A percentile compares a stretch with the other conserved stretches of the same genome.
Evolutionary conservation across 2,888 invertebrate species (phyloP).

Genomic region (Thecocarcelia acutangulata): DNA sequence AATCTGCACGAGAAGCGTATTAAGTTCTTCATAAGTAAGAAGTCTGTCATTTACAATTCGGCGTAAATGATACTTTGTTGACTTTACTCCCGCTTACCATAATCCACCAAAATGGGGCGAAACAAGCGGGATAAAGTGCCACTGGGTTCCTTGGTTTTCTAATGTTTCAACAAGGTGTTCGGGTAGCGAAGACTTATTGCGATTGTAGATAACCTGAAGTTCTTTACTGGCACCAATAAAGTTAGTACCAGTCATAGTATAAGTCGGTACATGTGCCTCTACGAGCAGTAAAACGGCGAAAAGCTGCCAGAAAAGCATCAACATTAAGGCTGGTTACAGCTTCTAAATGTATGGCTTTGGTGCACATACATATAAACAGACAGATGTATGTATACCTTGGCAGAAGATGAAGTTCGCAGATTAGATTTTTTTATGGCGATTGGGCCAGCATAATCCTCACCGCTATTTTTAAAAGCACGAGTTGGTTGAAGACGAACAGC

Average conservation of each 20-base stretch:
- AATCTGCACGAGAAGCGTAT: not conserved
- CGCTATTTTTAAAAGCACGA: slow-evolving; percentile 44
- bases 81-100: slow-evolving; percentile 18
- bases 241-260: slow-evolving; percentile 41
- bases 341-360: slow-evolving; percentile 46
- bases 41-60: not conserved
- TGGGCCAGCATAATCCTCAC: slow-evolving; percentile 61
- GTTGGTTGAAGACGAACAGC: slow-evolving; percentile 39
- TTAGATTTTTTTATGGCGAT: slow-evolving; percentile 39
- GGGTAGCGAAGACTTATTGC: slow-evolving; percentile 1
- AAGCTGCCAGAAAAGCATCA: slow-evolving; percentile 41
- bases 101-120: slow-evolving; percentile 44
- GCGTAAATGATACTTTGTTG: not conserved
- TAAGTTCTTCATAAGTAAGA: slow-evolving; percentile 1
- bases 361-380: slow-evolving; percentile 54
- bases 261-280: slow-evolving; percentile 31
- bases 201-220: slow-evolving; percentile 25
- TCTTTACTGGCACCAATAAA: slow-evolving; percentile 41
- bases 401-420: slow-evolving; percentile 16
- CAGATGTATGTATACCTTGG: slow-evolving; percentile 47
- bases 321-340: slow-evolving; percentile 12
- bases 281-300: slow-evolving; percentile 9
- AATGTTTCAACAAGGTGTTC: slow-evolving; percentile 23
- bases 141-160: slow-evolving; percentile 23
- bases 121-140: slow-evolving; percentile 45